phyloP scores from a whole-genome alignment of 2,888 invertebrate genomes.

The Flabesymbios commensalis region DNA sequence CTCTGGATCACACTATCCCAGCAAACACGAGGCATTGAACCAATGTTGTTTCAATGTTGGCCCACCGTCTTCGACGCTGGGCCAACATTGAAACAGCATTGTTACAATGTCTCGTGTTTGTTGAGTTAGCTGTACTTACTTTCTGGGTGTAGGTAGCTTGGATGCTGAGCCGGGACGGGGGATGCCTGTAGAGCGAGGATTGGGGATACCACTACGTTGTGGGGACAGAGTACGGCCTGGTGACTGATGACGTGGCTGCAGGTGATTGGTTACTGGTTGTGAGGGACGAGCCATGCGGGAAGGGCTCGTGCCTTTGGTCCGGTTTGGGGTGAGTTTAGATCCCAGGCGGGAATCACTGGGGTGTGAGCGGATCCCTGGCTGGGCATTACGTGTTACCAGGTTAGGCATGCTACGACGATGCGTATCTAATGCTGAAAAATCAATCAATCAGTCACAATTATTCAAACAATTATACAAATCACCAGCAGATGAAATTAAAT shows the following conservation, averaged over 20 bases:
- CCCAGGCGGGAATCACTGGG: not conserved
- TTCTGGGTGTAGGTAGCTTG: constrained; percentile 44
- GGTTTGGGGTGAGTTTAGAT: no score
- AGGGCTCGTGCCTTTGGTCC: not conserved
- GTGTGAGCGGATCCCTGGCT: not conserved
- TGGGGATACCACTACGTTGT: not conserved
- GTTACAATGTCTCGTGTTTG: no score
- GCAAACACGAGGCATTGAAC: no score
- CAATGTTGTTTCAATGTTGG: no score
- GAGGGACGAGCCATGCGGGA: not conserved
- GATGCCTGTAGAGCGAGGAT: constrained; percentile 28
- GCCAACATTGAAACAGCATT: no score
- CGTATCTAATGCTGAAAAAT: constrained; percentile 3
- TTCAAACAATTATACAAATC: no score
- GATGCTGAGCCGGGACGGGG: constrained; percentile 40
- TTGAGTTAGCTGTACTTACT: constrained; percentile 29
- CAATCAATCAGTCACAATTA: no score
- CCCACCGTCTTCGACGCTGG: no score
- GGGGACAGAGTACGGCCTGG: not conserved
- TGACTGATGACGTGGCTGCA: not conserved
- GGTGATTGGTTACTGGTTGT: not conserved
- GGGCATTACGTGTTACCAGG: constrained; percentile 20
- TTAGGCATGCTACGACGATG: constrained; percentile 43
- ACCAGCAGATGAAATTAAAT: no score
- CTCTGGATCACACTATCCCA: no score